Percentiles rank a stretch among this genome's conserved stretches.
Evolutionary conservation across 1,140 invertebrate genomes (phyloP).

Genomic region (Tetramorium parvispinum): DNA sequence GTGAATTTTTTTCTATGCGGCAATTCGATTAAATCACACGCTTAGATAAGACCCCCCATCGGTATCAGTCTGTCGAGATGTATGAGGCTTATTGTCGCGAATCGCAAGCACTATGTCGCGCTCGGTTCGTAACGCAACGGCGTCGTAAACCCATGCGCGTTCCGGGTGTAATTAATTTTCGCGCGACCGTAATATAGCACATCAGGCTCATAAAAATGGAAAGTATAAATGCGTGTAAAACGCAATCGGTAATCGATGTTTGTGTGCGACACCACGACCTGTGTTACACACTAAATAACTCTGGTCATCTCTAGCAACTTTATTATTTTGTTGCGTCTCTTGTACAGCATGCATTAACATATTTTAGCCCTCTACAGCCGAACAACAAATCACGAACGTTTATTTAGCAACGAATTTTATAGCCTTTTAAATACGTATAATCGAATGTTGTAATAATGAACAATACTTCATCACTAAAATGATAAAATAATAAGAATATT

Average conservation of each 20-base stretch:
- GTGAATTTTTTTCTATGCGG: neutral
- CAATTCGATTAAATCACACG: conserved; percentile 35
- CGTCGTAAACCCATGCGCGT: conserved; percentile 10
- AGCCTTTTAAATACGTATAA: neutral
- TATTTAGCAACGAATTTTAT: neutral
- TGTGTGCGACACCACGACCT: neutral
- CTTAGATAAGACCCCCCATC: conserved; percentile 29
- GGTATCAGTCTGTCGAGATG: conserved; percentile 2
- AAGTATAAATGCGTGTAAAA: conserved; percentile 26
- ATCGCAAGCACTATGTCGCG: neutral
- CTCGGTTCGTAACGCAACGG: conserved; percentile 27
- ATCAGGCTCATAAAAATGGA: neutral
- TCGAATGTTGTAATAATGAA: neutral
- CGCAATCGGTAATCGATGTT: conserved; percentile 25
- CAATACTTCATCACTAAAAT: neutral
- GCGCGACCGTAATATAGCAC: conserved; percentile 15
- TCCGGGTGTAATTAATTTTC: conserved; percentile 19
- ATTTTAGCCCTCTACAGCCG: neutral
- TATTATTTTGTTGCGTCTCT: neutral
- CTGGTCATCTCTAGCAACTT: neutral
- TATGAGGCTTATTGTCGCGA: conserved; percentile 38
- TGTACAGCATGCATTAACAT: neutral
- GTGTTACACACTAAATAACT: neutral
- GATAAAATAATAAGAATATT: neutral
- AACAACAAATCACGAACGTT: neutral